Base-by-base conservation (phyloP, 2,113 vertebrate genomes). In the Muntiacus muntjak region DNA sequence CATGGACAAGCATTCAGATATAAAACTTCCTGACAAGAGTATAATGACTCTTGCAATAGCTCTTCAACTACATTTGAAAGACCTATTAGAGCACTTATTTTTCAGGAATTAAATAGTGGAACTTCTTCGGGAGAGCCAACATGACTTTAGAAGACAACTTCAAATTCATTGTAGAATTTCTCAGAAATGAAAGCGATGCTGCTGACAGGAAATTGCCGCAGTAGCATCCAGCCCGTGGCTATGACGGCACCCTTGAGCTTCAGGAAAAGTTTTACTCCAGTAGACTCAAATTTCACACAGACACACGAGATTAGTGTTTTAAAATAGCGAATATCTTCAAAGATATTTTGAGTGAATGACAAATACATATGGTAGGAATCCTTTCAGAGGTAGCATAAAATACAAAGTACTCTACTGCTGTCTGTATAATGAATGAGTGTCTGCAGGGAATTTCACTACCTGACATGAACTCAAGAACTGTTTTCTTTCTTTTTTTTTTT, bases 241-340 rank as follows among this genome's bases (percentile, higher is more conserved):
- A 12, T 96, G 91, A 97, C 50, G 55, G 71, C 98, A 82, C 89
- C 81, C 97, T 91, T 98, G 97, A 98, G 83, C 86, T 95, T 96
- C 79, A 93, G n/a, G 74, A 14, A 78, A 87, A 87, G 87, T 98
- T 98, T 78, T 71, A 47, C 74, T 96, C 15, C 13, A 83, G 47
- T 94, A 87, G 81, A 21, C 54, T 97, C 76, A 21, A 76, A 87
- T 30, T 60, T 4, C 93, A 95, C 50, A 90, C 10, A 97, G 55
- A 82, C 45, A 92, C 78, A 96, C 57, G 93, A 60, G 96, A 97
- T 97, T 94, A 87, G 89, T 93, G 82, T 98, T 98, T 98, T 92
- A 94, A 98, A 97, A 98, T 92, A 98, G 97, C 90, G 97, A 96
- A 97, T 97, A 95, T 50, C 90, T 88, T 98, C 92, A 90, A 94